Conservation (phyloP, 1,140 invertebrate genomes). For the Ostrea edulis region DNA sequence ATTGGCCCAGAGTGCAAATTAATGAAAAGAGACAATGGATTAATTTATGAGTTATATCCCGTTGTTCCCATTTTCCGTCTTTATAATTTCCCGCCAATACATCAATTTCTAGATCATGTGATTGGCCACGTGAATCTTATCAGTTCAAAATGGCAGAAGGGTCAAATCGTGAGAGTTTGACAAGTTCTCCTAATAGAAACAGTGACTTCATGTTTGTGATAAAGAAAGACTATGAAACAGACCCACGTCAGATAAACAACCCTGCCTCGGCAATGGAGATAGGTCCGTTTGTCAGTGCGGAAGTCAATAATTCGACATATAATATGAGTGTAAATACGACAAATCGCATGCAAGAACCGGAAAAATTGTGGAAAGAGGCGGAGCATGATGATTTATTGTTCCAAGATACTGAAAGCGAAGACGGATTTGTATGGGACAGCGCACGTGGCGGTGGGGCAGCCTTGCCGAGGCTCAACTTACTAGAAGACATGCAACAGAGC, state of each 20-base stretch:
- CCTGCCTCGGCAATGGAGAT: not conserved
- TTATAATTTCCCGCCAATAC: not conserved
- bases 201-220: not conserved
- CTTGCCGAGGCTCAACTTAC: not conserved
- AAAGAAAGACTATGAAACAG: not conserved
- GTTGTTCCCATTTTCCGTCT: too few relatives aligned
- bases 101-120: conserved; percentile 26
- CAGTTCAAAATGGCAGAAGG: conserved; percentile 38
- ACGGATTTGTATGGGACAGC: conserved; percentile 5
- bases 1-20: too few relatives aligned
- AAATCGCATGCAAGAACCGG: not conserved
- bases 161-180: conserved; percentile 16
- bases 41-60: too few relatives aligned
- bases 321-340: not conserved
- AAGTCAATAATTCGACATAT: not conserved
- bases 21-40: too few relatives aligned
- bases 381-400: conserved; percentile 31
- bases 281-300: conserved; percentile 6
- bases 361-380: not conserved
- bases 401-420: not conserved
- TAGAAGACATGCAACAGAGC: not conserved
- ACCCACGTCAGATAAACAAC: not conserved
- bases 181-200: not conserved
- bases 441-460: not conserved
- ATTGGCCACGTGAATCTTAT: conserved; percentile 23